Percentiles rank a stretch among this genome's conserved stretches.
Evolutionary conservation across 2,113 vertebrate species (phyloP).

Genomic region (Chamaea fasciata): DNA sequence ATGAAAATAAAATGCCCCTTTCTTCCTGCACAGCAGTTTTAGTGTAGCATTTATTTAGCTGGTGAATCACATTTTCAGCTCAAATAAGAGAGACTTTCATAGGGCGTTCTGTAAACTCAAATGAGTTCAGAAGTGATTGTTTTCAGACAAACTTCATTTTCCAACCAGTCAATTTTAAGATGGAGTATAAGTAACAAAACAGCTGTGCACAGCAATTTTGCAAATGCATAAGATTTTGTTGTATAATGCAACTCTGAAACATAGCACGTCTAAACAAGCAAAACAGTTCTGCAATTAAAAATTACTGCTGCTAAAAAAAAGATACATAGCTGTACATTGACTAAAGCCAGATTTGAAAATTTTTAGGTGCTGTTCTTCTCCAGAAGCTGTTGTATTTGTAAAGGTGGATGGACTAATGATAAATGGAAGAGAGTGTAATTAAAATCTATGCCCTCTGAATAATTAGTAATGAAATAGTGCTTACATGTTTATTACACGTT

Average conservation of each 20-base stretch:
- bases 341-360: background rate
- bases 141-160: slow-evolving; percentile 64
- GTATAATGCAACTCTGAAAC: slow-evolving; percentile 15
- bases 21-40: background rate
- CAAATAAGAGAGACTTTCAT: background rate
- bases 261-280: background rate
- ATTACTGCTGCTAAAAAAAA: background rate
- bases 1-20: background rate
- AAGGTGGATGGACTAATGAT: background rate
- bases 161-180: slow-evolving; percentile 36
- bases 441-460: background rate
- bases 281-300: slow-evolving; percentile 36
- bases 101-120: background rate
- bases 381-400: background rate
- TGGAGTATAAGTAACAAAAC: slow-evolving; percentile 14
- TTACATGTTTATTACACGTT: background rate
- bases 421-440: background rate
- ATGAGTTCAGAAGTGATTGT: slow-evolving; percentile 30
- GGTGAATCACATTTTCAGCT: slow-evolving; percentile 1
- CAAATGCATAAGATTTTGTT: slow-evolving; percentile 23
- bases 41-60: slow-evolving; percentile 24
- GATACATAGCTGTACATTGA: background rate
- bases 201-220: slow-evolving; percentile 31
- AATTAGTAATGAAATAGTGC: background rate
- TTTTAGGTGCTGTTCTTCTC: background rate